Percentiles rank a stretch among this genome's conserved stretches.
Evolutionary conservation across 2,113 vertebrate genomes (phyloP).

Genomic region (Platysternon megacephalum): DNA sequence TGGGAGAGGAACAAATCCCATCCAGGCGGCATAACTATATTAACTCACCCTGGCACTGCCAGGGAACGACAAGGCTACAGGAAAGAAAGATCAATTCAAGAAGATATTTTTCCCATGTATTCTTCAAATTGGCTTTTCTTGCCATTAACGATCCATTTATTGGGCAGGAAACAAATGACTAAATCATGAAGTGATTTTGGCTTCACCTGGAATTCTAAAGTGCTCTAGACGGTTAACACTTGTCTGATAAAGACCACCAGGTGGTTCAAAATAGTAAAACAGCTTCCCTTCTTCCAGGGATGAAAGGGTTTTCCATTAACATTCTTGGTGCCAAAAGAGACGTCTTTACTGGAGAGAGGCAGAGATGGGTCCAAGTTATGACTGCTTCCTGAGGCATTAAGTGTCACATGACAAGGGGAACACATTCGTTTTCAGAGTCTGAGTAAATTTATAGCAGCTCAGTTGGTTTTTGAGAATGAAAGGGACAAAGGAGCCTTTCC

Average conservation of each 20-base stretch:
- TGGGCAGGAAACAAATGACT: background rate
- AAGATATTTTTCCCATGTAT: background rate
- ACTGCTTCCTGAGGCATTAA: background rate
- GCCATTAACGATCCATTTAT: background rate
- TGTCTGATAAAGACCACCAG: background rate
- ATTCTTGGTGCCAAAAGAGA: background rate
- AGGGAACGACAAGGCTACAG: constrained; percentile 23
- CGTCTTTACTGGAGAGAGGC: background rate
- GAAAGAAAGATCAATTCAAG: background rate
- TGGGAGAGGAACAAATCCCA: constrained; percentile 19
- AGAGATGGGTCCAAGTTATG: background rate
- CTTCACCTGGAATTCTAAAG: background rate
- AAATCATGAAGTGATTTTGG: background rate
- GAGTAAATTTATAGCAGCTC: background rate
- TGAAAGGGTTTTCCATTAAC: background rate
- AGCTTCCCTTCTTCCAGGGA: background rate
- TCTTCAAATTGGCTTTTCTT: constrained; percentile 22
- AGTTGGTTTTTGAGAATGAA: background rate
- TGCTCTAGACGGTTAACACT: background rate
- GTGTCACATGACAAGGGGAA: constrained; percentile 8
- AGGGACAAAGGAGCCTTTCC: background rate
- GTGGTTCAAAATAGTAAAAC: background rate
- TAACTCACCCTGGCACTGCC: background rate
- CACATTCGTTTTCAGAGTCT: background rate
- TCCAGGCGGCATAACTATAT: background rate